Evolutionary conservation across 2,888 invertebrate genomes (phyloP), one percentile per base, ranked within the genome.

Genomic region (Archaeoteleia sp.): DNA sequence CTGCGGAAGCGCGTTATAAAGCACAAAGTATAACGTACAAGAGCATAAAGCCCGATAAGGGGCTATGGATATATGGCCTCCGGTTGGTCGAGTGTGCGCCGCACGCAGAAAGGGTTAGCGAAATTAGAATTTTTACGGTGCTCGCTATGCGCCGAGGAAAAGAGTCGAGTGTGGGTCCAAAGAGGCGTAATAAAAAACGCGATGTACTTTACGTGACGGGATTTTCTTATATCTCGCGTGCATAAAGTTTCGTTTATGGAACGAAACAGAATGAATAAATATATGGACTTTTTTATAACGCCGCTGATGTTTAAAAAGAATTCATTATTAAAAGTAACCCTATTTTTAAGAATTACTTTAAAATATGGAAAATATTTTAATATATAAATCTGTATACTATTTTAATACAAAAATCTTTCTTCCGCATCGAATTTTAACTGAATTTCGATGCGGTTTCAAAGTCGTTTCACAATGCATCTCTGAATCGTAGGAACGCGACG

Each of bases 41-140:
- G 74, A 79, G 76, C 77, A 78, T 81, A 78, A 79, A 80, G 75
- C 58, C 73, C 71, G 82, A 82, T 82, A 82, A 82, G 81, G 74
- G 77, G 46, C 69, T 73, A 67, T 61, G 76, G 79, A 80, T 80
- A 80, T 79, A 67, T 60, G 45, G 39, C 42, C 32, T 10, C 45
- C 48, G 20, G 46, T 48, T 48, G 42, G 35, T 32, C 35, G 40
- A 54, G 63, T 35, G 32, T 63, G 51, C 48, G 30, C 51, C 30
- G 40, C 49, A 49, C 49, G 61, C 54, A 61, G 40, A 69, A 70
- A 62, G 58, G 51, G 53, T 74, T 74, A 71, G 74, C 73, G 74
- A 78, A 80, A 81, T 80, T 80, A 78, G 78, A 80, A 79, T 80
- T 80, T 81, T 80, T 79, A 79, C 78, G 75, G 74, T 60, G 62